Evolutionary conservation across 1,140 invertebrate genomes (phyloP), one percentile per base, ranked within the genome.

Genomic region (Drosophila azteca): DNA sequence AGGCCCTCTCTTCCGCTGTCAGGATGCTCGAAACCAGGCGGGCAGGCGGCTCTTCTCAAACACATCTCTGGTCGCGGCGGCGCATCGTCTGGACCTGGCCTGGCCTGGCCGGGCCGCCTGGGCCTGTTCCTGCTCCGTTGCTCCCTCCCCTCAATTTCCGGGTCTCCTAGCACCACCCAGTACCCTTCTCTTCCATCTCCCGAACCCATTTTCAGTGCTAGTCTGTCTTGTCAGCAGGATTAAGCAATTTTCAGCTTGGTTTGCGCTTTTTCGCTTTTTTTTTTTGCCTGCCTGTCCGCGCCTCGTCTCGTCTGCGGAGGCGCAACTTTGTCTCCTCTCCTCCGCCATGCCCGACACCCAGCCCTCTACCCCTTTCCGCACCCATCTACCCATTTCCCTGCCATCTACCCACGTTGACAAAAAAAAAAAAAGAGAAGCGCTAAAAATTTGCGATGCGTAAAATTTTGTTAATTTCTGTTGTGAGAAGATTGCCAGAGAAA

Each of bases 221-320:
- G 69, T 72, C 67, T 72, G 76, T 77, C 84, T 83, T 88, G 83
- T 83, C 83, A 88, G 83, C 84, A 89, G 83, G 83, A 88, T 88
- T 88, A 88, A 83, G 83, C 84, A 88, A 88, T 88, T 88, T 88
- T 88, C 83, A 88, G 79, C 83, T 67, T 88, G 79, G 83, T 52
- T 88, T 77, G 83, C 70, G 63, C 50, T 71, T 81, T 80, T 77
- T 69, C 35, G 35, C 35, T 53, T 68, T 64, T 58, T 68, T 64
- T 58, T 20, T 20, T 20, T 20, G 50, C 71, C 72, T 68, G 71
- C 67, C 67, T 79, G 73, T 80, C 70, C 54, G 73, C 73, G 64
- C 77, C 74, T 80, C 81, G 59, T 68, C 69, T 44, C 81, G 59
- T 68, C 69, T 44, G 35, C 26, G 53, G 49, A 39, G 49, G 24